Conservation (phyloP, 2,888 invertebrate species). For the Drosophila parthenogenetica region DNA sequence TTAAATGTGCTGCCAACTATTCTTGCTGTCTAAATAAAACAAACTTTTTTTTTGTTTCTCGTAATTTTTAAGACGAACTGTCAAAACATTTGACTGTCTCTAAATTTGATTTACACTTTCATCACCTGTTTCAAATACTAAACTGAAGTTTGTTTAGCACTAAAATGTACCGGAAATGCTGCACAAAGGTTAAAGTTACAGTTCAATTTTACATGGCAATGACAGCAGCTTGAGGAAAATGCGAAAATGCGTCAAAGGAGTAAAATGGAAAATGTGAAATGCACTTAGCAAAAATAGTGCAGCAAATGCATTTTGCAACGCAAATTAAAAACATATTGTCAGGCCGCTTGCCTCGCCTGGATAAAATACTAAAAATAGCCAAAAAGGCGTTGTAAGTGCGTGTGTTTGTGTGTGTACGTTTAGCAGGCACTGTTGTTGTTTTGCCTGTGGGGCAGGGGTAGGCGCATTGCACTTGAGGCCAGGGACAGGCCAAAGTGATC, state of each 20-base stretch:
- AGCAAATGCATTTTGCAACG: slow-evolving; percentile 59
- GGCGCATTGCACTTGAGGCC: slow-evolving; percentile 56
- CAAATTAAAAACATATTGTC: slow-evolving; percentile 85
- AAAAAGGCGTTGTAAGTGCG: slow-evolving; percentile 34
- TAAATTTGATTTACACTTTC: not conserved
- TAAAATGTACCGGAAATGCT: slow-evolving; percentile 7
- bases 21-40: not conserved
- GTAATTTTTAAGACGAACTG: slow-evolving; percentile 26
- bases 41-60: not conserved
- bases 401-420: slow-evolving; percentile 4
- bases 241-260: not conserved
- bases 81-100: slow-evolving; percentile 16
- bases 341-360: slow-evolving; percentile 60
- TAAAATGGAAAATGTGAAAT: slow-evolving; percentile 17
- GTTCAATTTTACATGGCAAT: slow-evolving; percentile 10
- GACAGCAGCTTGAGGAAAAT: not conserved
- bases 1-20: not conserved
- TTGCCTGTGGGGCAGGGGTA: slow-evolving; percentile 15
- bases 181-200: slow-evolving; percentile 12
- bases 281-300: slow-evolving; percentile 47
- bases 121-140: slow-evolving; percentile 2
- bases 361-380: slow-evolving; percentile 68
- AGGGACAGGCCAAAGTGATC: slow-evolving; percentile 66
- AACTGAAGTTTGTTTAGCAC: not conserved
- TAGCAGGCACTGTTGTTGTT: slow-evolving; percentile 6